These are phyloP conservation scores for Yponomeuta cagnagella DNA, from an alignment of 2,888 invertebrate genomes.

Conservation along the genomic window DNA sequence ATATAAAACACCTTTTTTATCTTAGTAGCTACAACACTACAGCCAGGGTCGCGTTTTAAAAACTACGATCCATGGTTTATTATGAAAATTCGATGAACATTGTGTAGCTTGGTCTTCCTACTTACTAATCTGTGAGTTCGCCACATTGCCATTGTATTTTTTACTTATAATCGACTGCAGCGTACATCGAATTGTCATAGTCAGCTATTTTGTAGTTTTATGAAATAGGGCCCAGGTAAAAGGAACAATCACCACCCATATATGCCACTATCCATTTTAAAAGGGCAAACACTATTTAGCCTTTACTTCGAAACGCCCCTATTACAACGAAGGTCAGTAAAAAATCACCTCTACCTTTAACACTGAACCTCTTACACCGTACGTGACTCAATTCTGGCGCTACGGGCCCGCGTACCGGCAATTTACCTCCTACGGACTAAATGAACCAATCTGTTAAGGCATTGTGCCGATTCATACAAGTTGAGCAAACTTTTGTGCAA, in stretches of 20 bases:
- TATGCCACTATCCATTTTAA: not conserved
- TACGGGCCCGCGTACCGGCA: constrained; percentile 48
- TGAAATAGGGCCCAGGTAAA: not conserved
- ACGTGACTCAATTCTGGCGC: constrained; percentile 66
- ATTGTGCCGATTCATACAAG: constrained; percentile 40
- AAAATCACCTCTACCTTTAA: constrained; percentile 36
- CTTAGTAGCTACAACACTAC: too few species aligned
- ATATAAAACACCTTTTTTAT: too few species aligned
- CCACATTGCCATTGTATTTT: too few species aligned
- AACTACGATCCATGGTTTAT: too few species aligned
- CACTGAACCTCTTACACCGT: constrained; percentile 50
- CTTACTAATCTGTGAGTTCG: too few species aligned
- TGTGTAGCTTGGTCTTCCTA: too few species aligned
- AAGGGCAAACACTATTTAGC: constrained; percentile 18
- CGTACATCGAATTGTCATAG: too few species aligned
- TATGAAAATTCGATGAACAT: too few species aligned
- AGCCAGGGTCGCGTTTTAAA: too few species aligned
- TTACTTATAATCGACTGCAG: too few species aligned
- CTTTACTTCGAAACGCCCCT: not conserved
- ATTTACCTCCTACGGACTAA: constrained; percentile 50
- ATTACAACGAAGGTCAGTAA: constrained; percentile 16
- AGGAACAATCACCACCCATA: not conserved
- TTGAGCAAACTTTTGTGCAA: constrained; percentile 31
- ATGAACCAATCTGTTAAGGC: constrained; percentile 50
- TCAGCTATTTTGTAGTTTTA: too few species aligned